Evolutionary conservation across 1,140 invertebrate genomes (phyloP).

Genomic region (Neodiprion pinetum): DNA sequence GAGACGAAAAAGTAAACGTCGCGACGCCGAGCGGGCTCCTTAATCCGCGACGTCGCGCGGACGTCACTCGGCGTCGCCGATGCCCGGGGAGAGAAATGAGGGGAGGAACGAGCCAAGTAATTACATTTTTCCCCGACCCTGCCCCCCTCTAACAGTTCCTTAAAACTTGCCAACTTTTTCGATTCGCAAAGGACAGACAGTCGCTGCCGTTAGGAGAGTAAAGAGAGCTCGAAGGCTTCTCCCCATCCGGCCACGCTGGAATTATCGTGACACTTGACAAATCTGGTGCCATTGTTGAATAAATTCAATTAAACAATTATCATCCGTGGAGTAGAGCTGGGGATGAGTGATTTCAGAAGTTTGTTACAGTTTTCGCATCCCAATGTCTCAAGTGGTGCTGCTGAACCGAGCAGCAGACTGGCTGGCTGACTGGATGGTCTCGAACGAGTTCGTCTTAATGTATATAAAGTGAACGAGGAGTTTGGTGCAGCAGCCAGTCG

Average conservation of each 20-base stretch:
- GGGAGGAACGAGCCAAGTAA: no score
- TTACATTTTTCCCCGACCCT: no score
- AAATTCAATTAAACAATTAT: slow-evolving; percentile 63
- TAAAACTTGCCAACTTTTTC: no score
- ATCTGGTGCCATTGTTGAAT: slow-evolving; percentile 44
- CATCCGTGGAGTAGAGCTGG: slow-evolving; percentile 21
- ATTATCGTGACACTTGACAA: slow-evolving; percentile 37
- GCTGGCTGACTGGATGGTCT: no score
- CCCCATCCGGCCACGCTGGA: no score
- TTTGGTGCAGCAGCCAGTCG: slow-evolving; percentile 47
- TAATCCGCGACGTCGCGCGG: not conserved
- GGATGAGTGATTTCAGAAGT: slow-evolving; percentile 46
- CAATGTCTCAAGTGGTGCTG: slow-evolving; percentile 38
- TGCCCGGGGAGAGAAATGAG: no score
- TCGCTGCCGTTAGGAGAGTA: no score
- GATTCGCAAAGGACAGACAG: no score
- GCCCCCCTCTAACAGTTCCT: no score
- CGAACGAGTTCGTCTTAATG: slow-evolving; percentile 47
- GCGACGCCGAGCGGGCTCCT: no score
- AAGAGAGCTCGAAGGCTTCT: no score
- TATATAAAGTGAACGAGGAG: slow-evolving; percentile 58
- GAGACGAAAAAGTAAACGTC: no score
- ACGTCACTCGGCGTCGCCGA: not conserved
- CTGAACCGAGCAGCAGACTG: slow-evolving; percentile 32
- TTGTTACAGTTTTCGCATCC: slow-evolving; percentile 49